Percentiles rank a stretch among this genome's conserved stretches.
Evolutionary conservation across 2,888 invertebrate species (phyloP).

Genomic region (Camptogramma bilineatum): DNA sequence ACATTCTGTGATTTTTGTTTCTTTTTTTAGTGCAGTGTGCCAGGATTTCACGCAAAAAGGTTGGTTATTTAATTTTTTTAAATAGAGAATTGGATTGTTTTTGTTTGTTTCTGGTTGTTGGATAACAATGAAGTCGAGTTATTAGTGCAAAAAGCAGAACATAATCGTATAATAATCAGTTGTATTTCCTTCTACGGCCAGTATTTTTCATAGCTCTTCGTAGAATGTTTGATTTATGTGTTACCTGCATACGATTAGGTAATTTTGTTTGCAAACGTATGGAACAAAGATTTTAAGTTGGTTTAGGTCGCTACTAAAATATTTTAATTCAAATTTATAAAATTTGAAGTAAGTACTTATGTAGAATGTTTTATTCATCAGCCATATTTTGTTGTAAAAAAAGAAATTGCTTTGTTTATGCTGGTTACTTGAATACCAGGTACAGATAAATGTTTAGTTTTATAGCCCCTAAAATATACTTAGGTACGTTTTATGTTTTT

Average conservation of each 20-base stretch:
- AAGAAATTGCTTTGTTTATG: too few relatives aligned
- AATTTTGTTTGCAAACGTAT: neutral
- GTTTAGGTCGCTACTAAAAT: too few relatives aligned
- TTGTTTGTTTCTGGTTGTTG: conserved; percentile 45
- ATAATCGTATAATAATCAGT: conserved; percentile 29
- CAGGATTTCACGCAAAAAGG: conserved; percentile 67
- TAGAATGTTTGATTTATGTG: neutral
- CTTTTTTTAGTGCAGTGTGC: conserved; percentile 65
- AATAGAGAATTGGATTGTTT: conserved; percentile 33
- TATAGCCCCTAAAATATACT: too few relatives aligned
- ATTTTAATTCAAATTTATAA: too few relatives aligned
- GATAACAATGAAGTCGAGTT: conserved; percentile 50
- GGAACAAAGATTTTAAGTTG: neutral
- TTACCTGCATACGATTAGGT: neutral
- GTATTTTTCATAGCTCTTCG: conserved; percentile 8
- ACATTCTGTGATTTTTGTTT: conserved; percentile 61
- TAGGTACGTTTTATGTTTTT: too few relatives aligned
- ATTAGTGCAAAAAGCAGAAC: conserved; percentile 44
- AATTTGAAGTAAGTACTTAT: too few relatives aligned
- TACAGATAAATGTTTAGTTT: too few relatives aligned
- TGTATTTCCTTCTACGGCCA: conserved; percentile 27
- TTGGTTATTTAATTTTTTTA: conserved; percentile 16
- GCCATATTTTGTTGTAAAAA: too few relatives aligned
- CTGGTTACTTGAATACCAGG: too few relatives aligned
- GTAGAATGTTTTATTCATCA: too few relatives aligned